Conservation (phyloP, 2,888 invertebrate genomes). For the Leucophenga montana region DNA sequence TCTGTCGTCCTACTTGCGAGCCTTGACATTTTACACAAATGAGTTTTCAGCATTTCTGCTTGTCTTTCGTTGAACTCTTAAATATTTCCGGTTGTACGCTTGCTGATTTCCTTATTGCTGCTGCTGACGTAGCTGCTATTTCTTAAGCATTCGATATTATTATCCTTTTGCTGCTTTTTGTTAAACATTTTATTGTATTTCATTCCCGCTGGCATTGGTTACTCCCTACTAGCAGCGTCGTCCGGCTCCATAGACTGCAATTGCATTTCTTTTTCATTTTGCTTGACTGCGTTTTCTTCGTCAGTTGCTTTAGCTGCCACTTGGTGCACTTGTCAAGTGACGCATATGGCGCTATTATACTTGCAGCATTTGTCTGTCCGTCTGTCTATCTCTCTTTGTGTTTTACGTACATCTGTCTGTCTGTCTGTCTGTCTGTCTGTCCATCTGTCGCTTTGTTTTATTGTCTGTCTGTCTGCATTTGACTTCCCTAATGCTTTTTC, state of each 20-base stretch:
- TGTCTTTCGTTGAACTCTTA: conserved; percentile 45
- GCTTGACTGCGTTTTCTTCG: not conserved
- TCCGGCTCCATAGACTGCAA: not conserved
- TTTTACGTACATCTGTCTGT: conserved; percentile 2
- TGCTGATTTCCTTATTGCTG: conserved; percentile 56
- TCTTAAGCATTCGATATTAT: not conserved
- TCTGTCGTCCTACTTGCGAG: conserved; percentile 38
- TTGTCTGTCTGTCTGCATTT: conserved; percentile 21
- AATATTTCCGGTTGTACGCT: conserved; percentile 65
- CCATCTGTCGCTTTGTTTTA: conserved; percentile 5
- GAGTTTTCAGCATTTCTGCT: conserved; percentile 37
- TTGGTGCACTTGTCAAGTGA: conserved; percentile 13
- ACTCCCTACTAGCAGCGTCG: not conserved
- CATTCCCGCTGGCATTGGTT: conserved; percentile 10
- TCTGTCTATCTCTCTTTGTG: conserved; percentile 2
- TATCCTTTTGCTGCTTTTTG: not conserved
- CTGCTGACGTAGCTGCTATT: conserved; percentile 47
- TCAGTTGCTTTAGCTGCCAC: not conserved
- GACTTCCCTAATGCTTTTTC: conserved; percentile 54
- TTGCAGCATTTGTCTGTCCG: conserved; percentile 37
- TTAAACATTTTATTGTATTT: not conserved
- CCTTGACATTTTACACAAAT: conserved; percentile 44
- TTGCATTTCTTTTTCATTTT: conserved; percentile 4
- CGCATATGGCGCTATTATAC: conserved; percentile 42
- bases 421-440: conserved; percentile 23